A percentile compares a stretch with the other conserved stretches of the same genome.
Evolutionary conservation across 2,888 invertebrate species (phyloP).

Genomic region (Pseudanteris insignis): DNA sequence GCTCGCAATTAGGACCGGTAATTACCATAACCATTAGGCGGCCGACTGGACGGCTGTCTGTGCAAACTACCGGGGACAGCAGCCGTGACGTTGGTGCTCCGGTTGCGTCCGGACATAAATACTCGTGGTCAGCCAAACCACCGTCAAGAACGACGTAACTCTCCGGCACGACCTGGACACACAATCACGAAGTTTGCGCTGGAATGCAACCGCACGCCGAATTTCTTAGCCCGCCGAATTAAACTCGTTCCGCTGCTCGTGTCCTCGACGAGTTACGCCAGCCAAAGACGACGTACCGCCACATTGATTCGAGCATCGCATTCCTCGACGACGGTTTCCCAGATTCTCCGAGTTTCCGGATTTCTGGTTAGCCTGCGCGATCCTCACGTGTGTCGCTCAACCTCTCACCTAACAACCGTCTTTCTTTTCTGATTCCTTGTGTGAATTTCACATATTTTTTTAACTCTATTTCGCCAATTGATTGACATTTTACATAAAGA

Average conservation of each 20-base stretch:
- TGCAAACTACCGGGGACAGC: constrained; percentile 56
- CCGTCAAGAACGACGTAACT: constrained; percentile 56
- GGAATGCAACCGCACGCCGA: constrained; percentile 64
- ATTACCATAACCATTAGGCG: constrained; percentile 67
- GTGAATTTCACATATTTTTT: too few species aligned
- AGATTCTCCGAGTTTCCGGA: constrained; percentile 36
- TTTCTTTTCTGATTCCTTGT: too few species aligned
- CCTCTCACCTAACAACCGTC: too few species aligned
- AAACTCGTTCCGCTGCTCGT: constrained; percentile 61
- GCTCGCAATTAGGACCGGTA: constrained; percentile 66
- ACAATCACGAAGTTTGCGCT: constrained; percentile 66
- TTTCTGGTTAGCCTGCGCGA: constrained; percentile 27
- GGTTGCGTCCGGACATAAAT: constrained; percentile 63
- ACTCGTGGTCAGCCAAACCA: constrained; percentile 62
- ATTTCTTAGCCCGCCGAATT: constrained; percentile 66
- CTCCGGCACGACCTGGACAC: constrained; percentile 57
- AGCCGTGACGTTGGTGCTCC: constrained; percentile 49
- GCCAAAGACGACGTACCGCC: constrained; percentile 35
- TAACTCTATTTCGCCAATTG: too few species aligned
- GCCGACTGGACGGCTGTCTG: constrained; percentile 49
- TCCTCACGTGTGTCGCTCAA: too few species aligned
- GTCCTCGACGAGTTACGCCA: constrained; percentile 48
- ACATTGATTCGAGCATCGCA: constrained; percentile 30
- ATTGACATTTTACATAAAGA: too few species aligned
- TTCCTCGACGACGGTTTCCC: constrained; percentile 37